Evolutionary conservation across 2,113 vertebrate species (phyloP).

Genomic region (Pipa parva): DNA sequence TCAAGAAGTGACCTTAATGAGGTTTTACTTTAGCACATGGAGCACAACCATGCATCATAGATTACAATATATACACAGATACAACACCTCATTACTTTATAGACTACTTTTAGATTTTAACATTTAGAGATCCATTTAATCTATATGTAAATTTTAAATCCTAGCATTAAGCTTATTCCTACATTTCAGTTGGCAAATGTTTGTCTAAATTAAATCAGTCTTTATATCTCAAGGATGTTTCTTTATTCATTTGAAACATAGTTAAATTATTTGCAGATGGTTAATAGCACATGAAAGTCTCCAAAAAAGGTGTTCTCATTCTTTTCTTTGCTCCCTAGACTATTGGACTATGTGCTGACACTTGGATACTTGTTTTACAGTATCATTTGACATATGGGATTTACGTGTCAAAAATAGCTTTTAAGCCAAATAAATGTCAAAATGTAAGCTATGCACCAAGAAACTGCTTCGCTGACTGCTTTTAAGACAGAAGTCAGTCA

Average conservation of each 20-base stretch:
- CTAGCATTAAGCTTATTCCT: slow-evolving; percentile 46
- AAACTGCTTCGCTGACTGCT: slow-evolving; percentile 49
- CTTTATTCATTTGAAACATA: slow-evolving; percentile 56
- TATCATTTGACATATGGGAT: slow-evolving; percentile 78
- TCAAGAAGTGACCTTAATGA: too few species aligned
- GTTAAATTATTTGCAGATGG: slow-evolving; percentile 74
- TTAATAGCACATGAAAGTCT: slow-evolving; percentile 69
- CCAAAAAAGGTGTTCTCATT: slow-evolving; percentile 63
- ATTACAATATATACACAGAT: too few species aligned
- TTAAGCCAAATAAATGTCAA: slow-evolving; percentile 74
- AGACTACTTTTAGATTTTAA: too few species aligned
- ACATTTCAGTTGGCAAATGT: slow-evolving; percentile 53
- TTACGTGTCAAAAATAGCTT: slow-evolving; percentile 68
- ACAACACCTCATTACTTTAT: too few species aligned
- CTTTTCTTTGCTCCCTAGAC: slow-evolving; percentile 61
- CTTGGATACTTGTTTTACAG: slow-evolving; percentile 78
- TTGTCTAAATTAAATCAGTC: slow-evolving; percentile 9
- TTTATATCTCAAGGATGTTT: slow-evolving; percentile 19
- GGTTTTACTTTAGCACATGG: too few species aligned
- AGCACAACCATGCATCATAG: too few species aligned
- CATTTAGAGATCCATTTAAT: too few species aligned
- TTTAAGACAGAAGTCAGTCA: slow-evolving; percentile 55
- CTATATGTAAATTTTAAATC: too few species aligned
- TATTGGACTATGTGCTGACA: slow-evolving; percentile 65
- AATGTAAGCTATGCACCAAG: slow-evolving; percentile 57